Conservation (phyloP, 2,797 vertebrate genomes). For the Hipposideros larvatus region DNA sequence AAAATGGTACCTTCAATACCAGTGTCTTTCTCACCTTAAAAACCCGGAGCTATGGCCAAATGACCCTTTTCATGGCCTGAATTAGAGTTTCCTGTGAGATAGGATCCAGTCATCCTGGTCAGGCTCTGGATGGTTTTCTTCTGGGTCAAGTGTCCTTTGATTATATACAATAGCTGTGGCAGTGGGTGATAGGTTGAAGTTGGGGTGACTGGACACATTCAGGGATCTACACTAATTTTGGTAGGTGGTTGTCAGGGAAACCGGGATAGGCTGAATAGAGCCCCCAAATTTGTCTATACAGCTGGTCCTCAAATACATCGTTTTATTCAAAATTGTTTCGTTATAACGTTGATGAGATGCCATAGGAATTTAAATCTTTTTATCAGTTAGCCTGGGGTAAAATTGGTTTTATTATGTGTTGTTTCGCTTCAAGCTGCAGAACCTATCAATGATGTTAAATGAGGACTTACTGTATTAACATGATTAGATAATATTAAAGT, state of each 20-base stretch:
- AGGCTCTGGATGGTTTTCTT: neutral
- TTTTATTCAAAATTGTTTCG: neutral
- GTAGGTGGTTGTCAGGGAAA: neutral
- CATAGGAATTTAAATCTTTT: neutral
- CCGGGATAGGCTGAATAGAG: neutral
- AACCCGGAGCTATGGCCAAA: neutral
- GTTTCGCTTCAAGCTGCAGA: neutral
- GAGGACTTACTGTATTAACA: neutral
- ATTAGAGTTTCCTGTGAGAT: neutral
- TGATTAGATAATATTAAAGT: conserved; percentile 44
- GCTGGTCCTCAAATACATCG: neutral
- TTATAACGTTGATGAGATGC: neutral
- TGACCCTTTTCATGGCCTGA: neutral
- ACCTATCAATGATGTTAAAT: neutral
- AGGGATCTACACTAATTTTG: neutral
- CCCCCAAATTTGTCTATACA: neutral
- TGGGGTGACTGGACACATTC: neutral
- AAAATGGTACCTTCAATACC: neutral
- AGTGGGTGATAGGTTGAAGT: neutral
- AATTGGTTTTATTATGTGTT: neutral
- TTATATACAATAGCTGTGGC: neutral
- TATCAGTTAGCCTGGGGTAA: neutral
- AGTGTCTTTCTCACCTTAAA: neutral
- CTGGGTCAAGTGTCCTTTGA: neutral
- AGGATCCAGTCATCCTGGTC: neutral